A percentile compares a stretch with the other conserved stretches of the same genome.
These are phyloP conservation scores for Drosophila glabriapex DNA, from an alignment of 2,888 invertebrate genomes.

Conservation along the genomic window DNA sequence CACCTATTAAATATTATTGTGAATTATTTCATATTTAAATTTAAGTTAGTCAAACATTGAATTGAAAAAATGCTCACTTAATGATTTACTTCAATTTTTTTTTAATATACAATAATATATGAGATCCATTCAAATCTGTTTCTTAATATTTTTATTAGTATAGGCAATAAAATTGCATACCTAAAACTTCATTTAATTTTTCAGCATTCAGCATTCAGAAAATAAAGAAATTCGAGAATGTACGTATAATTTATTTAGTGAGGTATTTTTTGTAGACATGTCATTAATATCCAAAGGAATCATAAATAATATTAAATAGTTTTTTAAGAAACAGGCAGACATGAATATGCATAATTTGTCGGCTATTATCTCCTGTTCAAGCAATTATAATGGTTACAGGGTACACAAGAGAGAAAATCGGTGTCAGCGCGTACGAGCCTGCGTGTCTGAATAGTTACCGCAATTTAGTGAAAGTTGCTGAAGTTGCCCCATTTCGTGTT, in stretches of 20 bases:
- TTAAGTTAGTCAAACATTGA: not conserved
- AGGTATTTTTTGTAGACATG: not conserved
- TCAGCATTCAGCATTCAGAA: not conserved
- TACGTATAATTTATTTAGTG: not conserved
- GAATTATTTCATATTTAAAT: not conserved
- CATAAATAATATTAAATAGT: not conserved
- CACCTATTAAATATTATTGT: not conserved
- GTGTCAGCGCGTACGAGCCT: conserved; percentile 69
- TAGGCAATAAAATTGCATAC: not conserved
- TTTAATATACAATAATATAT: not conserved
- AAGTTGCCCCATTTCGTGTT: conserved; percentile 36
- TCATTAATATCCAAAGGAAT: not conserved
- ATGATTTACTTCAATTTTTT: not conserved
- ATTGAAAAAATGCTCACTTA: not conserved
- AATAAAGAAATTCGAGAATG: not conserved
- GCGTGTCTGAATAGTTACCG: conserved; percentile 44
- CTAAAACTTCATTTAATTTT: not conserved
- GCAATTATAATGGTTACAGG: not conserved
- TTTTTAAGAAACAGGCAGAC: not conserved
- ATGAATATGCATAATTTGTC: not conserved
- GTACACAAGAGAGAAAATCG: conserved; percentile 23
- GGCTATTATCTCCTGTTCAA: not conserved
- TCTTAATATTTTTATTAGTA: not conserved
- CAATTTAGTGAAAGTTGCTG: conserved; percentile 22
- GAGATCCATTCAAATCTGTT: not conserved